These are phyloP conservation scores for Hephaestus fuliginosus DNA, from an alignment of 2,797 vertebrate genomes.

Conservation along the genomic window DNA sequence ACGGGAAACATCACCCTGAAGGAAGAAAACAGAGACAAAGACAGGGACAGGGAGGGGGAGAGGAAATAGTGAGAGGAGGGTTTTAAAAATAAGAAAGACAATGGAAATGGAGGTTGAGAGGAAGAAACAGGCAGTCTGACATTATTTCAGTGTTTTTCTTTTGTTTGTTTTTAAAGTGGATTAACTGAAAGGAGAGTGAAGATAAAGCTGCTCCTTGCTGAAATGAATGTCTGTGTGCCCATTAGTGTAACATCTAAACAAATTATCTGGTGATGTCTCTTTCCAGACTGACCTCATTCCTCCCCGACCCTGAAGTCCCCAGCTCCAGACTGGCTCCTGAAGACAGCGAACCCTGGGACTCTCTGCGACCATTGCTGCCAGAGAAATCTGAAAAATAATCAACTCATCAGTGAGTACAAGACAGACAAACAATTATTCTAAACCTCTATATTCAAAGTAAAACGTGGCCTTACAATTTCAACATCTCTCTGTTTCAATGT, in stretches of 20 bases:
- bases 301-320: conserved; percentile 86
- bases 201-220: background rate
- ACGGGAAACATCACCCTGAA: conserved; percentile 88
- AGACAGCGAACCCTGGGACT: conserved; percentile 96
- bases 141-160: background rate
- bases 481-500: background rate
- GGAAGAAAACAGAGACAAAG: conserved; percentile 17
- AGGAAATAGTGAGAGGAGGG: background rate
- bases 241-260: background rate
- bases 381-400: conserved; percentile 84
- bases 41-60: background rate
- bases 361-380: conserved; percentile 92
- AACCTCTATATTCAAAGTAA: background rate
- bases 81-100: background rate
- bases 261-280: conserved; percentile 9
- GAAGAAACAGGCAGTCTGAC: background rate
- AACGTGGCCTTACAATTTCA: background rate
- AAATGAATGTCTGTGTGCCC: background rate
- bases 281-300: conserved; percentile 84
- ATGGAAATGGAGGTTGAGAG: background rate
- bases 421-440: background rate
- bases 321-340: conserved; percentile 96
- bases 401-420: background rate
- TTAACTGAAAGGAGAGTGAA: background rate
- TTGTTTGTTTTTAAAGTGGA: conserved; percentile 5